Conservation (phyloP, 2,888 invertebrate species). For the Ennomos fuscantarius region DNA sequence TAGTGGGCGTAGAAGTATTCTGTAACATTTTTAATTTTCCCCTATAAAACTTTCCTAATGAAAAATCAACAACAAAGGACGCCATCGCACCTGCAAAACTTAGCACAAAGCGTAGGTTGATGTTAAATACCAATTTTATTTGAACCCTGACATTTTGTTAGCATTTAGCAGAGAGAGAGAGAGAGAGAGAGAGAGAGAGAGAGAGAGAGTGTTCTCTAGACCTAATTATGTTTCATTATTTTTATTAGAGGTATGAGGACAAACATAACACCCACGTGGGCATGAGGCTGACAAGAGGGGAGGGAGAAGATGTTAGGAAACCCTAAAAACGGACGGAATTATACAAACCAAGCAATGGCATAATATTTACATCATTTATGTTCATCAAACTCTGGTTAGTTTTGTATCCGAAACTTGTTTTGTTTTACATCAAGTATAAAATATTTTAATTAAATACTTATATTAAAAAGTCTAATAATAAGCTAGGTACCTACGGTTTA, state of each 20-base stretch:
- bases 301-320: too few relatives aligned
- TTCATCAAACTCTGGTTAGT: too few relatives aligned
- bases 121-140: conserved; percentile 16
- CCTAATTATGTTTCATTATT: conserved; percentile 19
- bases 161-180: conserved; percentile 9
- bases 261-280: conserved; percentile 7
- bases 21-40: neutral
- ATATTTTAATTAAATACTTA: too few relatives aligned
- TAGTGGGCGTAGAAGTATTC: too few relatives aligned
- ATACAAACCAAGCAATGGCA: too few relatives aligned
- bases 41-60: conserved; percentile 5
- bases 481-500: too few relatives aligned
- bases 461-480: too few relatives aligned
- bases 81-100: conserved; percentile 1
- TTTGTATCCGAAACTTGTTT: too few relatives aligned
- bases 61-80: conserved; percentile 7
- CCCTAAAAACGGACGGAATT: too few relatives aligned
- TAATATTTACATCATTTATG: too few relatives aligned
- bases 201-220: neutral
- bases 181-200: too few relatives aligned
- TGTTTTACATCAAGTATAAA: too few relatives aligned
- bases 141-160: conserved; percentile 17
- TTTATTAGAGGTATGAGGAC: conserved; percentile 5
- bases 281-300: neutral
- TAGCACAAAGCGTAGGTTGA: conserved; percentile 16